phyloP scores from a whole-genome alignment of 2,888 invertebrate genomes.

The Adelognathus sp. region DNA sequence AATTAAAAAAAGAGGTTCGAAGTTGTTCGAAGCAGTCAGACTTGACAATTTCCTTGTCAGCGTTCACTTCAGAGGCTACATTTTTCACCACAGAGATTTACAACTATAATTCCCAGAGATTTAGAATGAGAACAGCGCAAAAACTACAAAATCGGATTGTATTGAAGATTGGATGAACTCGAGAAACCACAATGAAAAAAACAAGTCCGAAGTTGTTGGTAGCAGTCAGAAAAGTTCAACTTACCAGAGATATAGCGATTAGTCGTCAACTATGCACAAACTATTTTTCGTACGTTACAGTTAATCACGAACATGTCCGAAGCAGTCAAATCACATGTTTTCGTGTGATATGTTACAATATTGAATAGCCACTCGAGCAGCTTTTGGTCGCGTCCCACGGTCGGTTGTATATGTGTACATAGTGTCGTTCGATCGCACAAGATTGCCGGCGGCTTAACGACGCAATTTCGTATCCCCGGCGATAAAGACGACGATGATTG shows the following conservation, averaged over 20 bases:
- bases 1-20: no score
- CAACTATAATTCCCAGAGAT: constrained; percentile 61
- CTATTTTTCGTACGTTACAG: constrained; percentile 8
- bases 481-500: constrained; percentile 17
- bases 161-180: no score
- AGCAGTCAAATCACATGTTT: background rate
- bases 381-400: background rate
- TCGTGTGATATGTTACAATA: background rate
- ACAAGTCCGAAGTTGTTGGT: no score
- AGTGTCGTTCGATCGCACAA: background rate
- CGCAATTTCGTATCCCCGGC: constrained; percentile 6
- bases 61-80: no score
- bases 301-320: background rate
- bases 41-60: no score
- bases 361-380: background rate
- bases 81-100: constrained; percentile 62
- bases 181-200: no score
- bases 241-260: no score
- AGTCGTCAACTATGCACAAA: constrained; percentile 10
- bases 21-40: no score
- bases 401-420: constrained; percentile 9
- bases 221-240: no score
- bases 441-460: background rate
- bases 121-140: no score
- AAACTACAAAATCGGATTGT: no score